A percentile compares a stretch with the other conserved stretches of the same genome.
Evolutionary conservation across 2,113 vertebrate species (phyloP).

Genomic region (Misgurnus anguillicaudatus): DNA sequence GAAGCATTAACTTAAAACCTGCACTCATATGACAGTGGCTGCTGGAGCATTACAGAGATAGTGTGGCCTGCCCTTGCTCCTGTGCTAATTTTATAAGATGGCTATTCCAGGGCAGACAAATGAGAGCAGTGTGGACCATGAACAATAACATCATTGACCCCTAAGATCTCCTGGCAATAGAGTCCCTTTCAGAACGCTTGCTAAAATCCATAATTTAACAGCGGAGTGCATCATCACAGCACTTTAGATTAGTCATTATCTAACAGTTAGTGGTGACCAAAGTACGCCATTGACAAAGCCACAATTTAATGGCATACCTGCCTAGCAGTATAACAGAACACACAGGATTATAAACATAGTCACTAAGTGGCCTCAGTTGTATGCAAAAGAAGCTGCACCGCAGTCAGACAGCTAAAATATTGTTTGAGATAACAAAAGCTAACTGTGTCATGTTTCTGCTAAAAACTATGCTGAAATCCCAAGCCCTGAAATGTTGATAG

Average conservation of each 20-base stretch:
- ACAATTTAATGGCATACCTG: constrained; percentile 48
- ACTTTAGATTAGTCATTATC: constrained; percentile 59
- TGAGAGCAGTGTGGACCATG: constrained; percentile 62
- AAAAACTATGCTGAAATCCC: constrained; percentile 48
- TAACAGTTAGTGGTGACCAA: constrained; percentile 52
- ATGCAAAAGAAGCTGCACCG: background rate
- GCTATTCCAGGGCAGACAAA: constrained; percentile 67
- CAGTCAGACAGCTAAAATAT: constrained; percentile 47
- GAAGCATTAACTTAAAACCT: constrained; percentile 54
- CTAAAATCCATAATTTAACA: constrained; percentile 55
- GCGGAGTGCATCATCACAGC: constrained; percentile 54
- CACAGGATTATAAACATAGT: background rate
- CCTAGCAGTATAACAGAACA: background rate
- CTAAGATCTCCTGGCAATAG: constrained; percentile 59
- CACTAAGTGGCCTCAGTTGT: background rate
- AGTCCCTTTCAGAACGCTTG: constrained; percentile 59
- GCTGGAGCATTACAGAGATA: constrained; percentile 58
- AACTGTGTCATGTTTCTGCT: constrained; percentile 24
- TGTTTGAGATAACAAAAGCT: constrained; percentile 18
- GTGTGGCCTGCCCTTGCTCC: constrained; percentile 61
- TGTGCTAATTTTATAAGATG: constrained; percentile 71
- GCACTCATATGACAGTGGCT: constrained; percentile 50
- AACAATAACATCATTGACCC: constrained; percentile 70
- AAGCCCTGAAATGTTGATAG: constrained; percentile 50
- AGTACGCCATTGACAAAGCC: constrained; percentile 54